A percentile compares a stretch with the other conserved stretches of the same genome.
phyloP scores from a whole-genome alignment of 1,140 invertebrate genomes.

The Sitobion miscanthi region DNA sequence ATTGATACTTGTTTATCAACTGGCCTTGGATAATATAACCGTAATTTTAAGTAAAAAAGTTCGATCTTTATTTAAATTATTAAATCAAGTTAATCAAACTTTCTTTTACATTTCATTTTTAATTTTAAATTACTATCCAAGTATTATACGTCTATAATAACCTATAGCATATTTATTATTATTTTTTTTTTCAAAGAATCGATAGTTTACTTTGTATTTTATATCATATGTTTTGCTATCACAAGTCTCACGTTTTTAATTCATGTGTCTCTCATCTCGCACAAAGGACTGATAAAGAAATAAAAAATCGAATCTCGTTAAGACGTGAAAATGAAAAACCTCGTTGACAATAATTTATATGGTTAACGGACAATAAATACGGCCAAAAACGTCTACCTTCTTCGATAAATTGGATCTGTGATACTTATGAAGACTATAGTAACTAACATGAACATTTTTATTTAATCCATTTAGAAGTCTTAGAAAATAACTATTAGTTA shows the following conservation, averaged over 20 bases:
- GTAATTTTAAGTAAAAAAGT: not conserved
- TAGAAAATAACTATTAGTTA: not conserved
- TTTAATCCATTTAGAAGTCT: not conserved
- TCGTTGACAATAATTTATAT: conserved; percentile 15
- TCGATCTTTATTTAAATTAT: not conserved
- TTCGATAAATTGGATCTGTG: conserved; percentile 4
- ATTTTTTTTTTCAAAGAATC: not conserved
- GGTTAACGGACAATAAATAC: not conserved
- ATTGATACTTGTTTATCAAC: not conserved
- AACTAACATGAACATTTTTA: not conserved
- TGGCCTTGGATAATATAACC: not conserved
- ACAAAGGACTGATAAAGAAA: not conserved
- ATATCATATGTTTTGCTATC: not conserved
- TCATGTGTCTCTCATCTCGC: not conserved
- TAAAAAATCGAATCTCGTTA: not conserved
- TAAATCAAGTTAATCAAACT: not conserved
- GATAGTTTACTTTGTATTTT: not conserved
- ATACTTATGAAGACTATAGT: not conserved
- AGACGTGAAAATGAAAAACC: not conserved
- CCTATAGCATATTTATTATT: not conserved
- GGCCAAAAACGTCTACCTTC: too few species aligned
- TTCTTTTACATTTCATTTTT: not conserved
- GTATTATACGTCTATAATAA: not conserved
- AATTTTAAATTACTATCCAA: not conserved
- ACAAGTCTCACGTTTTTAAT: not conserved